Evolutionary conservation across 1,140 invertebrate genomes (phyloP), one percentile per base, ranked within the genome.

Genomic region (Sweltsa coloradensis): DNA sequence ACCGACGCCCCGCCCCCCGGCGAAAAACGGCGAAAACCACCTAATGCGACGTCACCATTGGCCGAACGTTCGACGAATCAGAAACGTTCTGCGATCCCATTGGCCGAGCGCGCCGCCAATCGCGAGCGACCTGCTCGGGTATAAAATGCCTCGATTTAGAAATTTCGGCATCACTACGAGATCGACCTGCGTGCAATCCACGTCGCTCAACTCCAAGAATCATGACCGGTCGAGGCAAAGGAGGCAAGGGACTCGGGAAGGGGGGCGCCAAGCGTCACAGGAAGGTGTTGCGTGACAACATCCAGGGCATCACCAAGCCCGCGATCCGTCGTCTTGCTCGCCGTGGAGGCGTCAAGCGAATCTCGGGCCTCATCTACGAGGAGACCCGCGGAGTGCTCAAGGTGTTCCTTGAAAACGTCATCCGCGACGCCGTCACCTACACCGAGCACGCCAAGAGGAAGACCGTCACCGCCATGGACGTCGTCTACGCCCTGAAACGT

Each of bases 401-500:
- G 52, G 70, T 74, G 1, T 78, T 78, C 59, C 59, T 76, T 9
- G 76, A 78, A 55, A 78, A 75, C 50, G 70, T 78, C 11, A 78
- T 78, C 55, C 64, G 74, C 40, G 74, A 77, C 59, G 71, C 72
- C 39, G 71, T 78, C 42, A 78, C 72, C 34, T 78, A 76, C 63
- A 75, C 72, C 13, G 74, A 74, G 61, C 81, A 87, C 62, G 81
- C 83, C 52, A 87, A 85, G 67, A 68, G 84, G 51, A 89, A 88
- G 67, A 89, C 85, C 16, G 76, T 79, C 27, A 89, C 85, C 7
- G 83, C 85, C 49, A 89, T 89, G 85, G 85, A 90, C 59, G 83
- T 89, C 13, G 86, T 90, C 18, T 89, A 89, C 57, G 85, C 85
- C 22, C 65, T 89, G 53, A 90, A 89, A 64, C 67, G 85, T 40